Evolutionary conservation across 2,888 invertebrate genomes (phyloP), one percentile per base, ranked within the genome.

Genomic region (Ectemnius continuus): DNA sequence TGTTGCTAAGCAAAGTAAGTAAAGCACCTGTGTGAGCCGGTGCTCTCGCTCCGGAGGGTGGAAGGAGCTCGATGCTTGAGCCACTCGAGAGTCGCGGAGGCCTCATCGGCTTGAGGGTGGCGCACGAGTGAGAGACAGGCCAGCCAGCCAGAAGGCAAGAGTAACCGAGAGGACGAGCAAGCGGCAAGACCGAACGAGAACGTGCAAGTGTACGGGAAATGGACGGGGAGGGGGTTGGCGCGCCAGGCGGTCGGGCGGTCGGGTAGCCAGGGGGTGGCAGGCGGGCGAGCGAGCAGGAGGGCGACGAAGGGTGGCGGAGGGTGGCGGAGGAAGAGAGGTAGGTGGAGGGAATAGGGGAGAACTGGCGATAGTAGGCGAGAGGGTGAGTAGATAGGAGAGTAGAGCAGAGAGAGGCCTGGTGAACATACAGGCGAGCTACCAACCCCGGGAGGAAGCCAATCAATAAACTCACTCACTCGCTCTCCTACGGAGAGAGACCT

Each of bases 391-490:
- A 66, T 56, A 67, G 56, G 61, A 71, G 70, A 63, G 59, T 58
- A 74, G 71, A 73, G 70, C 67, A 63, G 63, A 70, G 73, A 73
- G 76, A 82, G 79, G 80, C 79, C 77, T 80, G 79, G 84, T 75
- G 81, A 82, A 81, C 81, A 70, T 81, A 81, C 84, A 79, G 82
- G 82, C 85, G 52, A 52, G 52, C 52, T 2, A 36, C 36, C 82
- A 87, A 84, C 84, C 87, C 87, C 81, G 82, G 87, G 88, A 88
- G 90, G 87, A 90, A 89, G 90, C 90, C 90, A 90, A 91, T 90
- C 90, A 89, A 90, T 90, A 91, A 90, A 90, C 87, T 87, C 86
- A 82, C 88, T 86, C 85, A 79, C 86, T 85, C 79, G 82, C 83
- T 81, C 84, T 85, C 79, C 84, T 84, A 82, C 82, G 83, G 74